Evolutionary conservation across 2,113 vertebrate genomes (phyloP).

Genomic region (Ramphastos sulfuratus): DNA sequence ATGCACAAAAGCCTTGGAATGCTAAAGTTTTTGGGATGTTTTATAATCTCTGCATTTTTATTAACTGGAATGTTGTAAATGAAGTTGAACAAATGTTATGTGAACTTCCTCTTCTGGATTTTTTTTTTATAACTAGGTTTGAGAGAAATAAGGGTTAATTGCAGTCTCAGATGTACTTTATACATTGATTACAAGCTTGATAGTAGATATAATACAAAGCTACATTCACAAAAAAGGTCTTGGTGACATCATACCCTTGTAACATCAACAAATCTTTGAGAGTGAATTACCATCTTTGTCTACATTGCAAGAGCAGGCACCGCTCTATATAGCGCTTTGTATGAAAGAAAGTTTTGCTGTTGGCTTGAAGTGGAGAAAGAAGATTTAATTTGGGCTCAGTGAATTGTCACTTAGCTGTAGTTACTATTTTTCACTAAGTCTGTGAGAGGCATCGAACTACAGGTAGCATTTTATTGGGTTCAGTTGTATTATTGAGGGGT

Average conservation of each 20-base stretch:
- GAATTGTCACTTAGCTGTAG: neutral
- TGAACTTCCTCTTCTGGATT: neutral
- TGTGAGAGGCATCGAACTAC: neutral
- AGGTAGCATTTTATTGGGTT: neutral
- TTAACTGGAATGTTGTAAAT: neutral
- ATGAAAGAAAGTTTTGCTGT: neutral
- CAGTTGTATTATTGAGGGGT: neutral
- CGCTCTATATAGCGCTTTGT: conserved; percentile 31
- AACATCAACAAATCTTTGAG: conserved; percentile 51
- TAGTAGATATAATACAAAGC: conserved; percentile 64
- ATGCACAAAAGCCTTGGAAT: neutral
- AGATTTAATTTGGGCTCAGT: neutral
- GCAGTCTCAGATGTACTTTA: neutral
- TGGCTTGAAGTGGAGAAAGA: neutral
- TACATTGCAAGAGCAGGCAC: neutral
- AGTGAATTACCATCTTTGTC: conserved; percentile 76
- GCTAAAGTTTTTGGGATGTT: neutral
- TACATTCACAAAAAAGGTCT: conserved; percentile 50
- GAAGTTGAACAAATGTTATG: neutral
- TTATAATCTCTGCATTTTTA: neutral
- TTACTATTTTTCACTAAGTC: neutral
- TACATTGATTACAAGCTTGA: neutral
- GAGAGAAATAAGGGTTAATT: conserved; percentile 52
- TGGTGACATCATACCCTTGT: conserved; percentile 53
- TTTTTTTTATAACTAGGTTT: neutral